These are phyloP conservation scores for Heterodera carotae DNA, from an alignment of 1,140 invertebrate species.

Conservation along the genomic window DNA sequence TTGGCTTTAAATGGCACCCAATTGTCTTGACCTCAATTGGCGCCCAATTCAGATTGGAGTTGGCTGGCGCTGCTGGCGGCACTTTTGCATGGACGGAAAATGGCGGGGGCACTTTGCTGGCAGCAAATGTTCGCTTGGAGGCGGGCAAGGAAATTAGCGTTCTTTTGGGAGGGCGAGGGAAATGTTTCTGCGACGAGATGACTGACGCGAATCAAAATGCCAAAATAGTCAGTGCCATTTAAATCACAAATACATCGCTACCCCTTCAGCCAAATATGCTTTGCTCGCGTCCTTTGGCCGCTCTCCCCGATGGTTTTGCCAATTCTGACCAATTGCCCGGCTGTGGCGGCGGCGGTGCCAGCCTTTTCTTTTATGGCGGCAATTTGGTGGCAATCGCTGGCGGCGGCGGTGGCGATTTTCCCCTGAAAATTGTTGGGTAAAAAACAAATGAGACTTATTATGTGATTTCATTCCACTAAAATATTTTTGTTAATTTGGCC, in stretches of 20 bases:
- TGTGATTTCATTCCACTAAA: background rate
- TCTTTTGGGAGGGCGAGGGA: conserved; percentile 36
- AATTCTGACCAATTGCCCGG: conserved; percentile 30
- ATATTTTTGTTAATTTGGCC: background rate
- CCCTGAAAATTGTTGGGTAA: background rate
- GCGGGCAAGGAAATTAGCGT: conserved; percentile 40
- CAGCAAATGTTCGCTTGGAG: conserved; percentile 36
- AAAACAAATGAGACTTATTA: background rate
- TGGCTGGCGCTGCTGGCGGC: conserved; percentile 48
- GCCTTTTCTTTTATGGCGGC: conserved; percentile 31
- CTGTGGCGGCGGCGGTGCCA: conserved; percentile 45
- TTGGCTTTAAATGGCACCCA: too few species aligned
- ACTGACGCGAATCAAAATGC: conserved; percentile 3
- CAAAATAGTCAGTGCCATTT: background rate
- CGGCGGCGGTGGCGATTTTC: conserved; percentile 42
- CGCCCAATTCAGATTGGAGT: conserved; percentile 35
- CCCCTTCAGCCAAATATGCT: background rate
- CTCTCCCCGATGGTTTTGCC: background rate
- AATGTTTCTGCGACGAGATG: conserved; percentile 35
- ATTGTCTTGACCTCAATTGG: background rate
- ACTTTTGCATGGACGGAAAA: conserved; percentile 14
- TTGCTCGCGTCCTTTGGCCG: background rate
- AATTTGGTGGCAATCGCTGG: conserved; percentile 38
- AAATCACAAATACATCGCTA: background rate
- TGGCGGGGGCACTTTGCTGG: conserved; percentile 30